phyloP scores from a whole-genome alignment of 2,797 vertebrate species.

The Pseudochirops cupreus region DNA sequence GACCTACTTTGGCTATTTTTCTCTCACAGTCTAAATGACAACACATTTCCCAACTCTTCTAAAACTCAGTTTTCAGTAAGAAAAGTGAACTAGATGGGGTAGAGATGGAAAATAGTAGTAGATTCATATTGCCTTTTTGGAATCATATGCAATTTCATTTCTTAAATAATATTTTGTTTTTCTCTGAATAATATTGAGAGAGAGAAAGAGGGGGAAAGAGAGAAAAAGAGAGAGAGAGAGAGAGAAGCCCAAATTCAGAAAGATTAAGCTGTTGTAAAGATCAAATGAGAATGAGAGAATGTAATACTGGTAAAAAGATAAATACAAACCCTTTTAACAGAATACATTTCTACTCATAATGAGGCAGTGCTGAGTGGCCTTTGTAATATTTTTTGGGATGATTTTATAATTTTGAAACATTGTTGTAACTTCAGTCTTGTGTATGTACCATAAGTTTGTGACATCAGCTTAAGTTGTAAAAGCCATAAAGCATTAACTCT shows the following conservation, averaged over 20 bases:
- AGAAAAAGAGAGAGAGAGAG: background rate
- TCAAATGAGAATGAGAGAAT: background rate
- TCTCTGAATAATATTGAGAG: background rate
- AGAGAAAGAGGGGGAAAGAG: too few species aligned
- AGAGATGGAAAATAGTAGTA: background rate
- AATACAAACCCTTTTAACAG: background rate
- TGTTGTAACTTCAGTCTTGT: too few species aligned
- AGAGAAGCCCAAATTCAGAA: background rate
- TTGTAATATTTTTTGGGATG: too few species aligned
- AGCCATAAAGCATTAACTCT: too few species aligned
- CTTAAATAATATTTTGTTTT: background rate
- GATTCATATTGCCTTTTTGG: background rate
- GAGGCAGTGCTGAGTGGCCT: too few species aligned
- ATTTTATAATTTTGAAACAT: too few species aligned
- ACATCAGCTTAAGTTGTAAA: too few species aligned
- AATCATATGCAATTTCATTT: background rate
- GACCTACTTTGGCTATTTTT: background rate
- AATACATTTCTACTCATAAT: background rate
- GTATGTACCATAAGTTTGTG: too few species aligned
- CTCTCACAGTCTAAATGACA: background rate
- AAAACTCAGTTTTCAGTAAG: background rate
- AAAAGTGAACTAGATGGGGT: background rate
- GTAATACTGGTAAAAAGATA: background rate
- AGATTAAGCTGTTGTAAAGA: background rate
- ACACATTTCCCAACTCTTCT: background rate